A percentile compares a stretch with the other conserved stretches of the same genome.
These are phyloP conservation scores for Brachionus manjavacas DNA, from an alignment of 1,140 invertebrate species.

Conservation along the genomic window DNA sequence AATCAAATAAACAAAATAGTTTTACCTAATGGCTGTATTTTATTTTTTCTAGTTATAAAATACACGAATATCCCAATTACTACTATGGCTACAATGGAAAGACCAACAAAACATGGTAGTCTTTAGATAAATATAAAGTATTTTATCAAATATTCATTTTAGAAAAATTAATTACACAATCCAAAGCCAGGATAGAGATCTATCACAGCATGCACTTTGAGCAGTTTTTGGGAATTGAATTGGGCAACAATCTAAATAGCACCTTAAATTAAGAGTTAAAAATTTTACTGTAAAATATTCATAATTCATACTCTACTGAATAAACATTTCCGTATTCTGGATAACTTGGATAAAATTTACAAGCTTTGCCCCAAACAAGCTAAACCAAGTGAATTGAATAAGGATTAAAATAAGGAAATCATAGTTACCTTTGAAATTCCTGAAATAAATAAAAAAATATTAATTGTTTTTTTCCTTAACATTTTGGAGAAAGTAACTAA, in stretches of 20 bases:
- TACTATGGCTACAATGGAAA: not conserved
- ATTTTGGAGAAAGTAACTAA: not conserved
- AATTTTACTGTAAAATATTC: not conserved
- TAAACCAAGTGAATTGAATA: not conserved
- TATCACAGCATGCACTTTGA: not conserved
- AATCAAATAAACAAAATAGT: not conserved
- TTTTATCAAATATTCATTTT: not conserved
- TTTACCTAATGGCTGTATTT: not conserved
- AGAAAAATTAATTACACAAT: not conserved
- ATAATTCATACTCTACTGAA: not conserved
- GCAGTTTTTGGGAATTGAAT: not conserved
- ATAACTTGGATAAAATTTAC: not conserved
- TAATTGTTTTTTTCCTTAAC: not conserved
- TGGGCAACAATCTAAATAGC: not conserved
- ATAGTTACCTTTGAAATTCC: not conserved
- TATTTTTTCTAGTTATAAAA: not conserved
- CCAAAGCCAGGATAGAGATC: not conserved
- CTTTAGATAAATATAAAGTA: not conserved
- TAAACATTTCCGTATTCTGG: not conserved
- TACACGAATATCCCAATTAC: not conserved
- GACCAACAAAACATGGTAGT: not conserved
- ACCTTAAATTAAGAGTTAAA: not conserved
- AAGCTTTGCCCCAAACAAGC: not conserved
- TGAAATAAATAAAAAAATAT: not conserved
- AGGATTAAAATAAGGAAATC: not conserved